phyloP scores from a whole-genome alignment of 2,888 invertebrate genomes.

The Apotomis betuletana region DNA sequence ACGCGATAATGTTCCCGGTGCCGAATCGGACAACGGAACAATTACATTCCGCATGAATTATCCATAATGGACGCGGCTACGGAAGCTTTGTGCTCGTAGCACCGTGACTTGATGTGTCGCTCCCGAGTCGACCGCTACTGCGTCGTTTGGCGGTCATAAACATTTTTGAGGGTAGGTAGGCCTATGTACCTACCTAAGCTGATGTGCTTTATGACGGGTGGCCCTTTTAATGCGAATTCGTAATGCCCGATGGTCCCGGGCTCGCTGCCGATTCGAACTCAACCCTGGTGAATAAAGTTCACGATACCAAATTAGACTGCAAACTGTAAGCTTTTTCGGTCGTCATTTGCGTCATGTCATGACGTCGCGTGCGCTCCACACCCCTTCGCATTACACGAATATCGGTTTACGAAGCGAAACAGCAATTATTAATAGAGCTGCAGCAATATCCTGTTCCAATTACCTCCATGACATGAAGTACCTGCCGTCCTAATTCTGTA shows the following conservation, averaged over 20 bases:
- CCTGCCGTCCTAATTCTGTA: constrained; percentile 19
- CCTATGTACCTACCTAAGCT: constrained; percentile 28
- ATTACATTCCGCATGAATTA: constrained; percentile 81
- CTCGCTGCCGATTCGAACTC: constrained; percentile 10
- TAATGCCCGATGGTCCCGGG: constrained; percentile 3
- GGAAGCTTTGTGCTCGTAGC: constrained; percentile 71
- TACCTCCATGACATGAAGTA: constrained; percentile 34
- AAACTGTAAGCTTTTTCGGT: constrained; percentile 21
- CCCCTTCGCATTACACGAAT: constrained; percentile 63
- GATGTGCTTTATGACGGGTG: constrained; percentile 32
- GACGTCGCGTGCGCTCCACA: constrained; percentile 72
- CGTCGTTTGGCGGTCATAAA: constrained; percentile 53
- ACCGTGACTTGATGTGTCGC: constrained; percentile 63
- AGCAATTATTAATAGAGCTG: constrained; percentile 59
- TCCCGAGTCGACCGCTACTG: constrained; percentile 64
- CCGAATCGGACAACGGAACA: constrained; percentile 70
- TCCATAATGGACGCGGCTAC: constrained; percentile 72
- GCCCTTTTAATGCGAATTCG: constrained; percentile 19
- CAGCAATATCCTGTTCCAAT: constrained; percentile 49
- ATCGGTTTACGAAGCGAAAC: constrained; percentile 65
- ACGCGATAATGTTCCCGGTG: constrained; percentile 77
- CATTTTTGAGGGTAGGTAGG: constrained; percentile 43
- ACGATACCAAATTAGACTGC: constrained; percentile 15
- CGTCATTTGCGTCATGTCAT: constrained; percentile 46
- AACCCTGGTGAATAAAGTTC: constrained; percentile 21